Conservation (phyloP, 2,113 vertebrate genomes). For the Cavia porcellus region DNA sequence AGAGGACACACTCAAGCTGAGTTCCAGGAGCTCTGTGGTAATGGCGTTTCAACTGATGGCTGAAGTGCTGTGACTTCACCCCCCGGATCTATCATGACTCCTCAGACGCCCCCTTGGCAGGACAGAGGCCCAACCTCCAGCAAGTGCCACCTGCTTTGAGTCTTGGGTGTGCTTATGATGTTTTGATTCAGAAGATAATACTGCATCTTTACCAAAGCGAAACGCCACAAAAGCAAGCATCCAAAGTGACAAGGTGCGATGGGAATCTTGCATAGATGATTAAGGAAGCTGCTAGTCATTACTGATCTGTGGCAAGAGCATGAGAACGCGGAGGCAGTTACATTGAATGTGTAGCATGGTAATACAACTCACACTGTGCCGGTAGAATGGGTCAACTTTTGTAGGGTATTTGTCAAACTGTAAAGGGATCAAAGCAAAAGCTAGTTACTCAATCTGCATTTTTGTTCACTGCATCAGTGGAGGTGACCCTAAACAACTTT, state of each 20-base stretch:
- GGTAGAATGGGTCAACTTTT: constrained; percentile 99
- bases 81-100: constrained; percentile 37
- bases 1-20: background rate
- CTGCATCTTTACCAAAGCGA: constrained; percentile 88
- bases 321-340: constrained; percentile 84
- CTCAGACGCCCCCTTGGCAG: background rate
- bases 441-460: constrained; percentile 87
- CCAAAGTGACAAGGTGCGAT: constrained; percentile 78
- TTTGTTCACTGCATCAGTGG: constrained; percentile 47
- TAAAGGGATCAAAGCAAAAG: constrained; percentile 94
- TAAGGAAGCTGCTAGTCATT: constrained; percentile 78
- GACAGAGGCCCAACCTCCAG: constrained; percentile 64
- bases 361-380: constrained; percentile 98
- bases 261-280: constrained; percentile 85
- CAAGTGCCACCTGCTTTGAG: constrained; percentile 39
- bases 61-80: constrained; percentile 65
- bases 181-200: constrained; percentile 88
- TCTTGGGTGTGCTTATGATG: constrained; percentile 68
- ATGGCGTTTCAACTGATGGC: background rate
- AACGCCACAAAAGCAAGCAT: constrained; percentile 86
- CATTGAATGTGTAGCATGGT: constrained; percentile 82
- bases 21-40: background rate
- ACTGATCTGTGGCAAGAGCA: constrained; percentile 82
- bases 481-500: constrained; percentile 63
- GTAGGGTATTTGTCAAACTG: constrained; percentile 99